phyloP scores from a whole-genome alignment of 1,140 invertebrate genomes.

The Bicyclus anynana region DNA sequence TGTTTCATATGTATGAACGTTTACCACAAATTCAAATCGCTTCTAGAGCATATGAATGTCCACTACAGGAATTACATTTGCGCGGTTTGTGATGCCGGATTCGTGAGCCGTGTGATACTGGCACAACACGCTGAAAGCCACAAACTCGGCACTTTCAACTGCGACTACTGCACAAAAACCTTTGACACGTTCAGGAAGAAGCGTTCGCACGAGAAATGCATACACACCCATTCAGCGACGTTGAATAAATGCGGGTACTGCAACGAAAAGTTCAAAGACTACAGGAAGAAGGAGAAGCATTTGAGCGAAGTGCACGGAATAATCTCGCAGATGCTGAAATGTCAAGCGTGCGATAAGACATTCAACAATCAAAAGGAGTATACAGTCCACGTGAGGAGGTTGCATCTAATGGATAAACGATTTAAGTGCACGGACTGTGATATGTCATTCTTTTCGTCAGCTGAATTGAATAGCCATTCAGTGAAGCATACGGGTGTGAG shows the following conservation, averaged over 20 bases:
- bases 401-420: constrained; percentile 29
- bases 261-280: constrained; percentile 21
- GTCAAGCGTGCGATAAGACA: constrained; percentile 27
- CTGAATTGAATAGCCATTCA: constrained; percentile 59
- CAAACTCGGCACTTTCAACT: constrained; percentile 39
- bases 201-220: constrained; percentile 21
- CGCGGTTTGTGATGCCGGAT: constrained; percentile 44
- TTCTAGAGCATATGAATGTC: constrained; percentile 53
- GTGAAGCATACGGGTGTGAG: constrained; percentile 79
- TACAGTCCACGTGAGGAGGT: constrained; percentile 17
- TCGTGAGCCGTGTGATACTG: constrained; percentile 38
- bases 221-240: constrained; percentile 26
- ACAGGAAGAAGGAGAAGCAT: constrained; percentile 24
- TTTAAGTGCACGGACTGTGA: constrained; percentile 48
- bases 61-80: constrained; percentile 55
- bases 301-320: constrained; percentile 17
- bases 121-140: constrained; percentile 38
- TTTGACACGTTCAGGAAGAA: constrained; percentile 24
- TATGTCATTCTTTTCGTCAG: constrained; percentile 35
- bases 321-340: constrained; percentile 5
- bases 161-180: constrained; percentile 29
- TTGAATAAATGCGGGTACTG: constrained; percentile 27
- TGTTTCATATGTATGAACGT: constrained; percentile 37
- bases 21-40: constrained; percentile 47
- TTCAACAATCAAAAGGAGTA: constrained; percentile 18